phyloP scores from a whole-genome alignment of 2,888 invertebrate genomes.

The Himalopsyche japonica region DNA sequence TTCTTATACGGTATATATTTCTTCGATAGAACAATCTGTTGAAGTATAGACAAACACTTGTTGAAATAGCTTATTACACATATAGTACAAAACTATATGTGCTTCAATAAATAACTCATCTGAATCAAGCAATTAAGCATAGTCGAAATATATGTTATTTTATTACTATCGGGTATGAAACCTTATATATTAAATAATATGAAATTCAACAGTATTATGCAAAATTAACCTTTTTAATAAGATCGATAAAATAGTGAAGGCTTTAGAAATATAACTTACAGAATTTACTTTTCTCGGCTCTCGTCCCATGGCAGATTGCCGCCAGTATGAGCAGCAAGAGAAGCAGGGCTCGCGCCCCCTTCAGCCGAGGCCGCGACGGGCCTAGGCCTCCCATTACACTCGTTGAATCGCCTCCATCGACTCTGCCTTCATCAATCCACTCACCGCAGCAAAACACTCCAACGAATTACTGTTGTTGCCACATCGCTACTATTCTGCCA shows the following conservation, averaged over 20 bases:
- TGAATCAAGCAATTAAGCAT: too few species aligned
- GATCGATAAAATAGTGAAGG: neutral
- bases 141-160: too few species aligned
- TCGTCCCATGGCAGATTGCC: constrained; percentile 42
- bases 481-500: neutral
- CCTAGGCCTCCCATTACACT: neutral
- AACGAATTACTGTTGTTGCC: neutral
- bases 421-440: neutral
- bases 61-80: too few species aligned
- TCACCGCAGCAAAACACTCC: neutral
- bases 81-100: too few species aligned
- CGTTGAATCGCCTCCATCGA: neutral
- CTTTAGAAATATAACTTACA: constrained; percentile 49
- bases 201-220: too few species aligned
- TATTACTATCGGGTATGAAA: too few species aligned
- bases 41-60: too few species aligned
- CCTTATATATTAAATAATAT: too few species aligned
- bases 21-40: too few species aligned
- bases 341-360: constrained; percentile 49
- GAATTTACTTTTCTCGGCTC: constrained; percentile 61
- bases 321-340: constrained; percentile 50
- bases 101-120: too few species aligned
- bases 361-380: constrained; percentile 25
- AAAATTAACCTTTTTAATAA: too few species aligned
- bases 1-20: too few species aligned